Evolutionary conservation across 2,797 vertebrate genomes (phyloP).

Genomic region (Rhyacichthys aspro): DNA sequence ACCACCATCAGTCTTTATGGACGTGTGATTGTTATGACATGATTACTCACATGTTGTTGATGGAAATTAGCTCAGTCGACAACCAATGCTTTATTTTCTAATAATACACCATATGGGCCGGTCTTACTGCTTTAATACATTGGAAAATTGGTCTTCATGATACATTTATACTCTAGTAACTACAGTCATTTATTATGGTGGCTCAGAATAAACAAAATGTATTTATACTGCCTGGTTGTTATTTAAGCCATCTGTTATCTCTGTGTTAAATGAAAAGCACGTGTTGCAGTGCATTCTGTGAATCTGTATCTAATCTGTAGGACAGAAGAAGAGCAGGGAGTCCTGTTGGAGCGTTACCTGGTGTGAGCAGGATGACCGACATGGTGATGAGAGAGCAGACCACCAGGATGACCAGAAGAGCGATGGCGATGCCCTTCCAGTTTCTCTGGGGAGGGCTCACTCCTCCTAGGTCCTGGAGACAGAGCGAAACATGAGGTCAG

Average conservation of each 20-base stretch:
- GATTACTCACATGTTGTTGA: not conserved
- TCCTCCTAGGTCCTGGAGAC: slow-evolving; percentile 80
- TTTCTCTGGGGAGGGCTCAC: slow-evolving; percentile 94
- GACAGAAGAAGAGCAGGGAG: no score
- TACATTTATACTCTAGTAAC: no score
- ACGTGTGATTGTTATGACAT: not conserved
- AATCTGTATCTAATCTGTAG: no score
- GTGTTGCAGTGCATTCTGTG: no score
- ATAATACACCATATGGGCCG: not conserved
- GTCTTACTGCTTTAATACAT: not conserved
- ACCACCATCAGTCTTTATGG: not conserved
- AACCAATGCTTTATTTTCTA: not conserved
- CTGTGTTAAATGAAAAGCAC: no score
- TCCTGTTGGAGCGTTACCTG: slow-evolving; percentile 80
- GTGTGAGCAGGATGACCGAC: slow-evolving; percentile 97
- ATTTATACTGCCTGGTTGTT: no score
- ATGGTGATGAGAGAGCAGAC: slow-evolving; percentile 98
- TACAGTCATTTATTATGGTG: no score
- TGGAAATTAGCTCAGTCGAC: not conserved
- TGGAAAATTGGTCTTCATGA: no score
- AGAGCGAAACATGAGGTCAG: slow-evolving; percentile 8
- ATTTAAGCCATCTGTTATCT: no score
- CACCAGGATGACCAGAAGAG: slow-evolving; percentile 95
- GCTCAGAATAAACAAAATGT: no score
- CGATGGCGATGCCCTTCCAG: slow-evolving; percentile 98